Percentiles rank a stretch among this genome's conserved stretches.
Conservation (phyloP, 2,888 invertebrate genomes). For the Drosophila mimica region DNA sequence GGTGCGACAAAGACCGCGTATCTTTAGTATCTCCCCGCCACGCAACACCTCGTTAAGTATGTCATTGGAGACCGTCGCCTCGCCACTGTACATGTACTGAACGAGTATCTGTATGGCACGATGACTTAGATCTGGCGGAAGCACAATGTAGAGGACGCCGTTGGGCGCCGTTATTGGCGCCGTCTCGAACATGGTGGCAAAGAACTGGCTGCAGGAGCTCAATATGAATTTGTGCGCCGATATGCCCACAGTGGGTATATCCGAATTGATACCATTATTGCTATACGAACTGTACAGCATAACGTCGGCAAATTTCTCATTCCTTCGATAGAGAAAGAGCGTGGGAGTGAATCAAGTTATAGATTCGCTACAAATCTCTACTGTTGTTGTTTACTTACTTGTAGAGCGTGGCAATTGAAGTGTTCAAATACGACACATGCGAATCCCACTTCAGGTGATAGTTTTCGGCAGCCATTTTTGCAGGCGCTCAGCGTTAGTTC, state of each 20-base stretch:
- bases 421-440: slow-evolving; percentile 92
- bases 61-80: slow-evolving; percentile 93
- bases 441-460: slow-evolving; percentile 96
- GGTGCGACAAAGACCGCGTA: slow-evolving; percentile 91
- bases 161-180: slow-evolving; percentile 84
- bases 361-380: neutral
- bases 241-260: slow-evolving; percentile 89
- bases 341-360: neutral
- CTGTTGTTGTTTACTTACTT: slow-evolving; percentile 74
- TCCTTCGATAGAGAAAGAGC: slow-evolving; percentile 84
- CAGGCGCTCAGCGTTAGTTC: slow-evolving; percentile 11
- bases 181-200: slow-evolving; percentile 85
- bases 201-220: slow-evolving; percentile 90
- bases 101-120: slow-evolving; percentile 92
- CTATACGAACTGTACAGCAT: slow-evolving; percentile 88
- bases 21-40: slow-evolving; percentile 92
- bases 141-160: slow-evolving; percentile 88
- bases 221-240: slow-evolving; percentile 94
- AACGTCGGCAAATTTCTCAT: slow-evolving; percentile 93
- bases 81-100: slow-evolving; percentile 93
- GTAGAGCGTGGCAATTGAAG: slow-evolving; percentile 90
- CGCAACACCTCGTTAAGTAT: slow-evolving; percentile 92
- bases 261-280: slow-evolving; percentile 85
- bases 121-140: slow-evolving; percentile 92
- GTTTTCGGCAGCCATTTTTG: slow-evolving; percentile 88